Base-by-base conservation (phyloP, 2,797 vertebrate species). In the Moxostoma hubbsi region DNA sequence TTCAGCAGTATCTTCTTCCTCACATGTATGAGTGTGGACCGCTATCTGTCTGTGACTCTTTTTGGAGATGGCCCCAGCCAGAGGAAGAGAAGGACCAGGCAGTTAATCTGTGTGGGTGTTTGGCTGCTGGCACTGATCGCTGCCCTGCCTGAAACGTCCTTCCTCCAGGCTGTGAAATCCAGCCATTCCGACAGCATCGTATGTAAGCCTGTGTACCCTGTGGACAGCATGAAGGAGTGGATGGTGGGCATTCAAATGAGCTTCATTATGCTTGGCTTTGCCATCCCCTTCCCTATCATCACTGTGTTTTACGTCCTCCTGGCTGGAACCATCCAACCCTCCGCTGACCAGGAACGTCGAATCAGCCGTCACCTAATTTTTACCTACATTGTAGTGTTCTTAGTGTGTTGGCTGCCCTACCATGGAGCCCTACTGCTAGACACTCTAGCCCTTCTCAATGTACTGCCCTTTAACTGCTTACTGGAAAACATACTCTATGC, bases 1-100 rank as follows among this genome's bases (percentile, higher is more conserved):
- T 97, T 96, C 9, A 81, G 95, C 85, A 97, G 97, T 89, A 97
- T 98, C 89, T 97, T 98, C 89, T 98, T 98, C 90, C 92, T 98
- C 54, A 88, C 95, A 0, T 97, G 96, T 88, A 97, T 98, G 96
- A 97, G 96, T 0, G 91, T 96, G 79, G 96, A 98, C 89, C 95
- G 96, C 66, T 97, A 96, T 86, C 88, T 97, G 50, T 95, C 95
- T 0, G 85, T 96, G 13, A 90, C 88, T 36, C 87, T 89, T 74
- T 93, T 93, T 46, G 84, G 88, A 24, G 84, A 88, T 18, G 85
- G 91, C 49, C 87, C 90, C 0, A 82, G 77, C 80, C 71, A 82
- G 63, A 86, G 84, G 80, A 94, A 93, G 90, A 95, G 92, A 89
- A 75, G 73, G 61, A 84, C 87, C 45, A 93, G 96, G 1, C 88